phyloP scores from a whole-genome alignment of 2,797 vertebrate genomes.

The Alcedo atthis region DNA sequence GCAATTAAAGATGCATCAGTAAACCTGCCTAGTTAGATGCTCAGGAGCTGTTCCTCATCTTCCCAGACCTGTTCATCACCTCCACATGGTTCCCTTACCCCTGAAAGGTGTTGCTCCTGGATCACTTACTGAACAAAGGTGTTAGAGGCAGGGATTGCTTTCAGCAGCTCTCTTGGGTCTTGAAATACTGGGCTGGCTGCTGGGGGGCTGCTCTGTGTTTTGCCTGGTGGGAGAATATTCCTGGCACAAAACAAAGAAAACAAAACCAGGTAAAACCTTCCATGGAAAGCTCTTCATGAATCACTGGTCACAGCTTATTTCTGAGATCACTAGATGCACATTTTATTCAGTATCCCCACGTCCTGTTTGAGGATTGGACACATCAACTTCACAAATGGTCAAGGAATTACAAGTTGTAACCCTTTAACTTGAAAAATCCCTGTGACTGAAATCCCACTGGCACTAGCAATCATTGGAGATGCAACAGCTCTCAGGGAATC shows the following conservation, averaged over 20 bases:
- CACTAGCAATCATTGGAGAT: not conserved
- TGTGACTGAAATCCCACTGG: not conserved
- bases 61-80: not conserved
- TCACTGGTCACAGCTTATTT: not conserved
- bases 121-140: constrained; percentile 58
- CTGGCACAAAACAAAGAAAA: constrained; percentile 29
- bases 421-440: not conserved
- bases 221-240: constrained; percentile 22
- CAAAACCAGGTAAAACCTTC: not conserved
- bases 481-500: not conserved
- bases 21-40: not conserved
- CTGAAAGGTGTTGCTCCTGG: not conserved
- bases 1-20: not conserved
- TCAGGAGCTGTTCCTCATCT: not conserved
- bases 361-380: not conserved
- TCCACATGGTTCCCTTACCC: not conserved
- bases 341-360: not conserved
- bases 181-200: constrained; percentile 35
- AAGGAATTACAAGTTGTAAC: not conserved
- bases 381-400: not conserved
- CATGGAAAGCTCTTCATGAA: not conserved
- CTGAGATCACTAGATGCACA: not conserved
- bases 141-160: constrained; percentile 14
- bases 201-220: constrained; percentile 22
- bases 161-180: constrained; percentile 44